Conservation (phyloP, 2,888 invertebrate genomes). For the Zaprionus lineosus region DNA sequence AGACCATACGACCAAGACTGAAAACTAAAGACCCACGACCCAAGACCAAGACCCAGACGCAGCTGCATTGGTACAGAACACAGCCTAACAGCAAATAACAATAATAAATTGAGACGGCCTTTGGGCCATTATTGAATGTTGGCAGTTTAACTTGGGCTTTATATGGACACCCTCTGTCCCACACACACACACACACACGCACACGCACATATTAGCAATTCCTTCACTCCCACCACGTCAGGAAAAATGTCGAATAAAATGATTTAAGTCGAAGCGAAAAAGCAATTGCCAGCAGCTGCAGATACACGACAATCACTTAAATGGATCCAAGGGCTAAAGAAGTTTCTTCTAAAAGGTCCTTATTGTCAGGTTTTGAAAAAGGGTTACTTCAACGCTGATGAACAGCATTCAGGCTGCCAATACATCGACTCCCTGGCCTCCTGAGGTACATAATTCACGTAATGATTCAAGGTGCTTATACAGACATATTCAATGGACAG, state of each 20-base stretch:
- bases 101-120: slow-evolving; percentile 52
- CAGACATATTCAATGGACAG: too few relatives aligned
- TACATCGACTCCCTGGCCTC: too few relatives aligned
- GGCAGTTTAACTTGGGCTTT: slow-evolving; percentile 47
- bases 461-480: too few relatives aligned
- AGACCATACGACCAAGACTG: too few relatives aligned
- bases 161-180: too few relatives aligned
- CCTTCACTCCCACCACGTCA: slow-evolving; percentile 18
- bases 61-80: slow-evolving; percentile 50
- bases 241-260: slow-evolving; percentile 21
- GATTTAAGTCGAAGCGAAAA: slow-evolving; percentile 28
- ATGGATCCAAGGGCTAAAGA: neutral
- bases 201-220: slow-evolving; percentile 3
- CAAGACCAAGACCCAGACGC: slow-evolving; percentile 18
- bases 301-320: slow-evolving; percentile 3
- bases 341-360: too few relatives aligned
- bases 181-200: neutral
- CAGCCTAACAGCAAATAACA: slow-evolving; percentile 31
- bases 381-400: too few relatives aligned
- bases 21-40: too few relatives aligned
- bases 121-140: slow-evolving; percentile 46
- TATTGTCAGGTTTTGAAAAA: too few relatives aligned
- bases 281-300: slow-evolving; percentile 3
- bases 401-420: too few relatives aligned
- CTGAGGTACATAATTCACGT: too few relatives aligned